Base-by-base conservation (phyloP, 2,797 vertebrate genomes). In the Malacoctenus gilli region DNA sequence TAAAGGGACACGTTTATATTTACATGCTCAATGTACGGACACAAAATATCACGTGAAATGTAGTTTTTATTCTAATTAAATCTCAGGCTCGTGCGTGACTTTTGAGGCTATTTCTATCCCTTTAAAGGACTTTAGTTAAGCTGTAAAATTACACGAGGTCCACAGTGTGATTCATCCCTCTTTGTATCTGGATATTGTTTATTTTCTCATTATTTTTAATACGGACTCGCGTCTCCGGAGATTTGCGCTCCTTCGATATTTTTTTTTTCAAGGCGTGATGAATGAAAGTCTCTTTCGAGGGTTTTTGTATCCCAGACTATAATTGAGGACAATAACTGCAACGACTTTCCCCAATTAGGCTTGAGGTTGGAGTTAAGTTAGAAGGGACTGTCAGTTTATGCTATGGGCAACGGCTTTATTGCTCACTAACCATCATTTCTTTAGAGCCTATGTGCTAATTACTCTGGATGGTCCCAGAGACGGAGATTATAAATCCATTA, bases 371-470 rank as follows among this genome's bases (percentile, higher is more conserved):
- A 92, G 92, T 93, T 91, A 93, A 94, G 91, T 94, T 92, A 86
- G 91, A 93, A n/a, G 82, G 85, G 93, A 91, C 90, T 94, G 93
- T 93, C 93, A 93, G 87, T 91, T 92, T 87, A 86, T 91, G 86
- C 89, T 90, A 93, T 91, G 92, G 92, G 90, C 95, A 95, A 95
- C 94, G 93, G 92, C 92, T 96, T 96, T 95, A 97, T 95, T 95
- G 93, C 93, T 94, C 93, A 93, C 93, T 94, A 96, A 95, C 95
- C 94, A 93, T 92, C 92, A 93, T 94, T 94, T 94, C 92, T 94
- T 95, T 93, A 92, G 92, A 94, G 94, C 91, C 92, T 88, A 93
- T 93, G 93, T 94, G 94, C 93, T 96, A 96, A 96, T 95, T 96
- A 95, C 92, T 91, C 82, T 91, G 89, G 91, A 95, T 92, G 89